A percentile compares a stretch with the other conserved stretches of the same genome.
phyloP scores from a whole-genome alignment of 2,888 invertebrate genomes.

The Cephonodes hylas region DNA sequence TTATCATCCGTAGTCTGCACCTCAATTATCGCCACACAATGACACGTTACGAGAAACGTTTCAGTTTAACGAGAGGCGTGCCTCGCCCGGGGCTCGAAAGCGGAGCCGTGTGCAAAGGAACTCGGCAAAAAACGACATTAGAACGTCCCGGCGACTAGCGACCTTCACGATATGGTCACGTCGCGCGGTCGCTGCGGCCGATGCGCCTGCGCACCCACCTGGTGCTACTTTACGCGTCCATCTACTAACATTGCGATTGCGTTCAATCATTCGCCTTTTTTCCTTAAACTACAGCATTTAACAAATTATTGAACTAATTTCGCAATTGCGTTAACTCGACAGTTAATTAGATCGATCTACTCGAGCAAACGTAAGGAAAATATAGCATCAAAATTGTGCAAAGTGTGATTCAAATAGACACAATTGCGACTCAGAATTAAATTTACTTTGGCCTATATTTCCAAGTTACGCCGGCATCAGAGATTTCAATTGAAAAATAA shows the following conservation, averaged over 20 bases:
- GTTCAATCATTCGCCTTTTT: background rate
- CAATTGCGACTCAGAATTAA: background rate
- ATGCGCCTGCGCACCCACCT: slow-evolving; percentile 49
- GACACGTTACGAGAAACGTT: slow-evolving; percentile 23
- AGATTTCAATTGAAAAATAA: background rate
- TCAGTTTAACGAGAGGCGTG: slow-evolving; percentile 25
- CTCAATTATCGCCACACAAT: slow-evolving; percentile 13
- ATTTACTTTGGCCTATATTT: background rate
- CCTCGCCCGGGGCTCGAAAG: slow-evolving; percentile 29
- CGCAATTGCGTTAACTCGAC: background rate
- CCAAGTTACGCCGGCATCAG: background rate
- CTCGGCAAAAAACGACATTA: slow-evolving; percentile 56
- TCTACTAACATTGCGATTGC: background rate
- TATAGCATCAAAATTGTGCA: background rate
- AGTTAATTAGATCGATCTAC: no score
- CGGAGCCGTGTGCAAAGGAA: slow-evolving; percentile 25
- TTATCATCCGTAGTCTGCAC: background rate
- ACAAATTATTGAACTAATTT: background rate
- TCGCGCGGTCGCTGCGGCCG: slow-evolving; percentile 33
- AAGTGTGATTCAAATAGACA: background rate
- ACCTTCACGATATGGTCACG: slow-evolving; percentile 51
- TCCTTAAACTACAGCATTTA: background rate
- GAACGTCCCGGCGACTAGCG: slow-evolving; percentile 55
- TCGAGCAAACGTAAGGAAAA: background rate
- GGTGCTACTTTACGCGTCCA: slow-evolving; percentile 32